Evolutionary conservation across 2,797 vertebrate genomes (phyloP).

Genomic region (Myotis planiceps): DNA sequence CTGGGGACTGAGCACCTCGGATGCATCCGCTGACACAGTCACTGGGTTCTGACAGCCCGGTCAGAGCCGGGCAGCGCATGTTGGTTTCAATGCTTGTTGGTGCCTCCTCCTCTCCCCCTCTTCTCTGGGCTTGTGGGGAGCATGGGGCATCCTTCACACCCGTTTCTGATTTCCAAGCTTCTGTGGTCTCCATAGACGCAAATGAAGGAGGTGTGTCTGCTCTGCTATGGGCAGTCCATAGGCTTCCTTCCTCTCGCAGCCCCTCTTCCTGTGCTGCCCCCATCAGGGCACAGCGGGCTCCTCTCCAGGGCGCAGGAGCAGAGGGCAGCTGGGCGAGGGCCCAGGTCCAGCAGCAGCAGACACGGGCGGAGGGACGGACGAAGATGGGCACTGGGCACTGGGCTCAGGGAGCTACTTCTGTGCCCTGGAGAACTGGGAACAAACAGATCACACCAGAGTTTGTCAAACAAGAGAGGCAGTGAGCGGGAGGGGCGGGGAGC

Average conservation of each 20-base stretch:
- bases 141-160: not conserved
- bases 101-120: not conserved
- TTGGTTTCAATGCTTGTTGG: not conserved
- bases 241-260: not conserved
- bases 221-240: not conserved
- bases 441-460: not conserved
- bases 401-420: constrained; percentile 74
- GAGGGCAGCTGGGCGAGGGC: constrained; percentile 44
- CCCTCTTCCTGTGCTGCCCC: not conserved
- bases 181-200: not conserved
- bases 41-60: not conserved
- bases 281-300: not conserved
- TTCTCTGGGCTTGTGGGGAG: constrained; percentile 2
- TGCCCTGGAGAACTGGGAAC: constrained; percentile 66
- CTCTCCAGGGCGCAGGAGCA: constrained; percentile 38
- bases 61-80: accelerated
- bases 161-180: not conserved
- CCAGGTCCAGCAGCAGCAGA: constrained; percentile 70
- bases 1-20: not conserved
- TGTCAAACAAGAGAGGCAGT: not conserved
- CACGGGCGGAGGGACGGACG: constrained; percentile 63
- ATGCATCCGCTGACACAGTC: not conserved
- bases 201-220: not conserved
- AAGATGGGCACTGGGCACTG: constrained; percentile 71
- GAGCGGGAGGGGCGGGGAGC: not conserved